Conservation (phyloP, 2,888 invertebrate species). For the Pterostichus madidus region DNA sequence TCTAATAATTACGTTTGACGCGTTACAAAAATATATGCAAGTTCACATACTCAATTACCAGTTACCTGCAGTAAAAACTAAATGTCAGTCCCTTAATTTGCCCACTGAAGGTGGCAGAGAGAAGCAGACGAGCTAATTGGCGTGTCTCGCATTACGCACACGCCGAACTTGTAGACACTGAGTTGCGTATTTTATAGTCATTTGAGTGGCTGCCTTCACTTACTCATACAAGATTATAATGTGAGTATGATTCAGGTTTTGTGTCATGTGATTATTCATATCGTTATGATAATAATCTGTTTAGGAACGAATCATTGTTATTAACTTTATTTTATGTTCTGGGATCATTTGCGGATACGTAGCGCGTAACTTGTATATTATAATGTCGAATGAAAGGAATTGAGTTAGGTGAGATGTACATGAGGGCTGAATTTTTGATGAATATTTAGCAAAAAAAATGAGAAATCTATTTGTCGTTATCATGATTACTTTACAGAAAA, state of each 20-base stretch:
- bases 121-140: slow-evolving; percentile 44
- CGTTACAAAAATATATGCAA: slow-evolving; percentile 35
- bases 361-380: too few relatives aligned
- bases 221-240: not conserved
- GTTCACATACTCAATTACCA: slow-evolving; percentile 53
- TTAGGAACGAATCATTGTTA: not conserved
- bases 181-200: slow-evolving; percentile 9
- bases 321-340: not conserved
- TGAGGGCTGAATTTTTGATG: too few relatives aligned
- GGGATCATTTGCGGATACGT: too few relatives aligned
- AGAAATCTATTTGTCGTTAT: too few relatives aligned
- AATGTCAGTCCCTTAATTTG: not conserved
- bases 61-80: not conserved
- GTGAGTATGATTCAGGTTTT: not conserved
- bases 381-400: too few relatives aligned
- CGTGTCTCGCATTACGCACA: slow-evolving; percentile 42
- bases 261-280: not conserved
- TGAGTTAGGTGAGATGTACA: too few relatives aligned
- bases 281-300: not conserved
- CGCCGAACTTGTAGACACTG: not conserved
- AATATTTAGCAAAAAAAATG: too few relatives aligned
- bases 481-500: too few relatives aligned
- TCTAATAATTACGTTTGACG: slow-evolving; percentile 15
- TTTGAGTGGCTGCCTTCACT: not conserved
- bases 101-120: not conserved